phyloP scores from a whole-genome alignment of 2,888 invertebrate genomes.

The Heliconius ismenius region DNA sequence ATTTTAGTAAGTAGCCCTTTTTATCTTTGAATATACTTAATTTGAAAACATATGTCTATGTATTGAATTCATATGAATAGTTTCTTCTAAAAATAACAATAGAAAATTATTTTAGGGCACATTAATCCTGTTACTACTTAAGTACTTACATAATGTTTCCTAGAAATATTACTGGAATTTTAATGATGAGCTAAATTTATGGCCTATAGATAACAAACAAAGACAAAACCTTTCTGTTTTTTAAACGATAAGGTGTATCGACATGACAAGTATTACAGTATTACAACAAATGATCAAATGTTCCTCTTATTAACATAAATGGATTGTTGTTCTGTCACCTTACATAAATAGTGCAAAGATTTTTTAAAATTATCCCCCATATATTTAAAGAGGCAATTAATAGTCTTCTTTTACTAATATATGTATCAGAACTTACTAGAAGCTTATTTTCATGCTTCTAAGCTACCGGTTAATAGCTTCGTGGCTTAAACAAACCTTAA shows the following conservation, averaged over 20 bases:
- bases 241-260: background rate
- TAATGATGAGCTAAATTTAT: background rate
- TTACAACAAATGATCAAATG: no score
- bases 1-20: background rate
- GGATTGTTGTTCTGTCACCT: background rate
- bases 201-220: background rate
- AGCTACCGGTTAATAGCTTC: background rate
- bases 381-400: background rate
- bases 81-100: background rate
- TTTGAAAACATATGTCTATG: background rate
- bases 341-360: no score
- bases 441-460: background rate
- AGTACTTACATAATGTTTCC: no score
- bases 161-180: background rate
- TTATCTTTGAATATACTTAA: background rate
- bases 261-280: no score
- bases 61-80: background rate
- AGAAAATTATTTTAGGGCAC: background rate
- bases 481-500: background rate
- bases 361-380: background rate
- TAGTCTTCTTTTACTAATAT: background rate
- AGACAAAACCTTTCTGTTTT: background rate
- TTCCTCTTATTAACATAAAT: background rate
- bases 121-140: background rate
- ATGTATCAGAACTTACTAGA: background rate